Percentiles rank a stretch among this genome's conserved stretches.
phyloP scores from a whole-genome alignment of 2,797 vertebrate species.

The Rhincodon typus region DNA sequence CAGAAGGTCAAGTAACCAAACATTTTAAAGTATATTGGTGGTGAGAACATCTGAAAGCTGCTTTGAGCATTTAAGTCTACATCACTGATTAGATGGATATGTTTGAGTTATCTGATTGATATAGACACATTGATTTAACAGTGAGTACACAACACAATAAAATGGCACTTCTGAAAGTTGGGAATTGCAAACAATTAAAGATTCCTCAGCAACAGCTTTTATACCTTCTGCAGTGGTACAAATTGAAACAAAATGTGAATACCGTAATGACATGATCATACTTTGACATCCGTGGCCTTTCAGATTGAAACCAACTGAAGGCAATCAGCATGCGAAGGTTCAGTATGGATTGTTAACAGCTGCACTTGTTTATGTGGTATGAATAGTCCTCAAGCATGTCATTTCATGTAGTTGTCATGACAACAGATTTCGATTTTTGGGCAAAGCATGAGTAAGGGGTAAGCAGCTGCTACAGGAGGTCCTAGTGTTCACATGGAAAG shows the following conservation, averaged over 20 bases:
- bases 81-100: neutral
- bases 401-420: neutral
- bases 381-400: neutral
- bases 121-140: neutral
- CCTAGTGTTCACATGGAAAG: neutral
- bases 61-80: neutral
- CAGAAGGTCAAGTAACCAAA: neutral
- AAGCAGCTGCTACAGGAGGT: neutral
- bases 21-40: neutral
- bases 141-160: neutral
- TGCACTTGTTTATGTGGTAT: neutral
- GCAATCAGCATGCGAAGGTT: neutral
- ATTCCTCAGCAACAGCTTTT: neutral
- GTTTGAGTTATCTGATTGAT: neutral
- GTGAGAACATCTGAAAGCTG: neutral
- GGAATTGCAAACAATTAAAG: neutral
- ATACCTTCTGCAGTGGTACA: neutral
- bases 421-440: neutral
- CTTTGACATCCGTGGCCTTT: neutral
- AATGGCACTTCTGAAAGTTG: neutral
- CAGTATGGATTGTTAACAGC: neutral
- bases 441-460: neutral
- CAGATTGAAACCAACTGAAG: neutral
- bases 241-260: neutral
- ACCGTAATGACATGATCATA: neutral